phyloP scores from a whole-genome alignment of 2,797 vertebrate species.

The Sebastes nivosus region DNA sequence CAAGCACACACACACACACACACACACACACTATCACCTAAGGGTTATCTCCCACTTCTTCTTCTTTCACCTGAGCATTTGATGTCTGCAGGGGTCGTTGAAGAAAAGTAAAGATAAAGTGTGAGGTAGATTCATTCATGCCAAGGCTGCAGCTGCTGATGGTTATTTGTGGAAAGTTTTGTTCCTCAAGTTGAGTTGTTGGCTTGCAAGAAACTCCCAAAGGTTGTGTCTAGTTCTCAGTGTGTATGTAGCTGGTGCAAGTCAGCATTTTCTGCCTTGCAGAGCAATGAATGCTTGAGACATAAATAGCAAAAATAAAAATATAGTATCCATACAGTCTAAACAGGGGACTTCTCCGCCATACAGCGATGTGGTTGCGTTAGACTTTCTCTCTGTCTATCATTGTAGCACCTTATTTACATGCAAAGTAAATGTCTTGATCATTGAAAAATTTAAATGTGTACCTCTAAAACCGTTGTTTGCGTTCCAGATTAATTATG shows the following conservation, averaged over 20 bases:
- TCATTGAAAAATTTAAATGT: no score
- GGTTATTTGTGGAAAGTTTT: constrained; percentile 22
- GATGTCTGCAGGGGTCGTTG: background rate
- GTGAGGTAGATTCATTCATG: background rate
- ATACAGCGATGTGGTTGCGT: background rate
- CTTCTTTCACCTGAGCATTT: constrained; percentile 5
- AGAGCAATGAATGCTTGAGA: background rate
- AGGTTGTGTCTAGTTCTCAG: background rate
- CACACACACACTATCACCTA: background rate
- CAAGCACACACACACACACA: background rate
- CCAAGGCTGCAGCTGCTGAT: background rate
- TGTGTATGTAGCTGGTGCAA: background rate
- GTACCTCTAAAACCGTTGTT: no score
- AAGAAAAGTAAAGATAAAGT: constrained; percentile 20
- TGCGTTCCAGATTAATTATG: rapidly evolving
- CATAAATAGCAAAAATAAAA: constrained; percentile 5
- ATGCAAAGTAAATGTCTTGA: no score
- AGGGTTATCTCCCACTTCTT: constrained; percentile 13
- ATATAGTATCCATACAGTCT: background rate
- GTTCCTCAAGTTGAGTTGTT: constrained; percentile 17
- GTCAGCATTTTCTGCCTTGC: constrained; percentile 29
- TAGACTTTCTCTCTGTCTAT: no score
- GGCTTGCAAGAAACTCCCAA: constrained; percentile 20
- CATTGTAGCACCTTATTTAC: rapidly evolving
- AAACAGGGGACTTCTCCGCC: background rate